These are phyloP conservation scores for Lacanobia oleracea DNA, from an alignment of 2,888 invertebrate genomes.

Conservation along the genomic window DNA sequence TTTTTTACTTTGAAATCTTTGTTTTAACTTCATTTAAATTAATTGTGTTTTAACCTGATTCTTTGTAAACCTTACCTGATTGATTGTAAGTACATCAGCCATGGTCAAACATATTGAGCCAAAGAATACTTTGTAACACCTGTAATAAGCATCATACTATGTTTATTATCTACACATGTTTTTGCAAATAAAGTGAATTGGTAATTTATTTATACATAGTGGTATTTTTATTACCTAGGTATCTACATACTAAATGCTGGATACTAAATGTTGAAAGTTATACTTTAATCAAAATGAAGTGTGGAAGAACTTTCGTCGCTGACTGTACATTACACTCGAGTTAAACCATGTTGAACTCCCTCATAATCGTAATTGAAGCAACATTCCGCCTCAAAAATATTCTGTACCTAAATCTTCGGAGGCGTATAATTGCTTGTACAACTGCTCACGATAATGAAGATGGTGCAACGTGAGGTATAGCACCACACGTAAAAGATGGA, in stretches of 20 bases:
- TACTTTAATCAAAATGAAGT: neutral
- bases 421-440: slow-evolving; percentile 47
- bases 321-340: slow-evolving; percentile 28
- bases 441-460: slow-evolving; percentile 38
- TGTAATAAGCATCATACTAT: too few species aligned
- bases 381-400: slow-evolving; percentile 51
- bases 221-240: neutral
- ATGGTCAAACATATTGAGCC: too few species aligned
- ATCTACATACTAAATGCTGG: neutral
- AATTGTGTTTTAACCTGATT: too few species aligned
- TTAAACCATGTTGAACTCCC: slow-evolving; percentile 28
- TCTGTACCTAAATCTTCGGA: slow-evolving; percentile 27
- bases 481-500: slow-evolving; percentile 52
- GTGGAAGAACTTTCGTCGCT: neutral
- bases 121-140: too few species aligned
- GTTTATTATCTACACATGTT: too few species aligned
- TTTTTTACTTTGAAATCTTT: too few species aligned
- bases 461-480: slow-evolving; percentile 48
- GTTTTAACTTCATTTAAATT: too few species aligned
- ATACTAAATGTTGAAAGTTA: neutral
- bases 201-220: too few species aligned
- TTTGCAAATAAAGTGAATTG: too few species aligned
- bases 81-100: too few species aligned
- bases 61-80: too few species aligned
- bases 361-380: slow-evolving; percentile 51